A percentile compares a stretch with the other conserved stretches of the same genome.
Conservation (phyloP, 2,113 vertebrate genomes). For the Anolis carolinensis region DNA sequence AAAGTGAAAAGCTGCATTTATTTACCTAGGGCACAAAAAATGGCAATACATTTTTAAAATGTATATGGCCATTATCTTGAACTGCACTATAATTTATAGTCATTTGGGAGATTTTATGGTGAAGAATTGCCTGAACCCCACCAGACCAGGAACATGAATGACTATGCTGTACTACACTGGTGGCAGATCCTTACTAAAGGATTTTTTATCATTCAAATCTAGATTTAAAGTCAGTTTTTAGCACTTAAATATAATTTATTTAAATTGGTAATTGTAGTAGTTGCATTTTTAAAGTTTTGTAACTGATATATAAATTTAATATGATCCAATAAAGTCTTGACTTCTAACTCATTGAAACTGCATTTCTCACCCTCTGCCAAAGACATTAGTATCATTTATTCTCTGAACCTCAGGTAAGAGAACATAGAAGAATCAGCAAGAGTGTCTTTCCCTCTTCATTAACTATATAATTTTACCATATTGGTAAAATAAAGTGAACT, state of each 20-base stretch:
- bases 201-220: background rate
- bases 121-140: background rate
- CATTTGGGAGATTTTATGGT: background rate
- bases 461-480: no score
- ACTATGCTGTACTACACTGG: background rate
- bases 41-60: background rate
- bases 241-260: background rate
- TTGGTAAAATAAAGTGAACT: background rate
- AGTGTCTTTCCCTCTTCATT: background rate
- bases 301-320: background rate
- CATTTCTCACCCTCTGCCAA: background rate
- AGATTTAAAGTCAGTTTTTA: background rate
- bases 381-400: background rate
- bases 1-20: background rate
- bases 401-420: background rate
- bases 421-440: no score
- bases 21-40: background rate
- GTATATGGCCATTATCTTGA: background rate
- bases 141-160: background rate
- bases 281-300: background rate
- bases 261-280: background rate
- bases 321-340: background rate
- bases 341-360: background rate
- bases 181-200: no score
- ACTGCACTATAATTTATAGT: background rate